Base-by-base conservation (phyloP, 1,140 invertebrate genomes). In the Ostrea denselamellosa region DNA sequence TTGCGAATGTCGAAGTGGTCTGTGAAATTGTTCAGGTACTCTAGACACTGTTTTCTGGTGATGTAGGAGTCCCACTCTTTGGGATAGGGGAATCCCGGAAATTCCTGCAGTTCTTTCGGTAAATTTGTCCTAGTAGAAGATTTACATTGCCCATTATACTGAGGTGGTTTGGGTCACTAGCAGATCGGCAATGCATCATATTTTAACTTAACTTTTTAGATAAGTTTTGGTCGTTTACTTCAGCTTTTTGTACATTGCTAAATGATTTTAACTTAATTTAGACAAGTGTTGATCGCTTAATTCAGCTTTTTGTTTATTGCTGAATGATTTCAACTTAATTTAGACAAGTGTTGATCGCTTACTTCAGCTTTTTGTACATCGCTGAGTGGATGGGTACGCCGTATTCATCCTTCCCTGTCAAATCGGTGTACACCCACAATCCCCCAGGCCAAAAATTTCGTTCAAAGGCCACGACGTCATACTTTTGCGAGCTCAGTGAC, bases 81-180 rank as follows among this genome's bases (percentile, higher is more conserved):
- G 2, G 83, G 56, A 88, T 97, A 97, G 2, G 97, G 96, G 95
- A 96, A 96, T 93, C 98, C 97, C 3, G 97, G 97, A 94, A 97
- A 98, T 7, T 97, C 97, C 97, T 98, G 98, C 2, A 97, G 96
- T 95, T 98, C 97, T 93, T 98, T 98, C 0, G 98, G 98, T 17
- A 98, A 94, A 95, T 98, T 98, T 0, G 97, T 98, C 91, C 97
- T 98, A 19, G 14, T 93, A 71, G 95, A 95, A 54, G 53, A 62
- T 53, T 77, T 17, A 51, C 14, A 14, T 7, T 44, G 1, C 14
- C 3, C 71, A 34, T 2, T 81, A 28, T 34, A 34, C 14, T 62
- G 17, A 19, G 14, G 5, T 19, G n/a, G n/a, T n/a, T 62, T 19
- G 17, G 5, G n/a, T 62, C 5, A 56, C 14, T 8, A 56, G 14